phyloP scores from a whole-genome alignment of 2,888 invertebrate genomes.

The Cetonia aurata region DNA sequence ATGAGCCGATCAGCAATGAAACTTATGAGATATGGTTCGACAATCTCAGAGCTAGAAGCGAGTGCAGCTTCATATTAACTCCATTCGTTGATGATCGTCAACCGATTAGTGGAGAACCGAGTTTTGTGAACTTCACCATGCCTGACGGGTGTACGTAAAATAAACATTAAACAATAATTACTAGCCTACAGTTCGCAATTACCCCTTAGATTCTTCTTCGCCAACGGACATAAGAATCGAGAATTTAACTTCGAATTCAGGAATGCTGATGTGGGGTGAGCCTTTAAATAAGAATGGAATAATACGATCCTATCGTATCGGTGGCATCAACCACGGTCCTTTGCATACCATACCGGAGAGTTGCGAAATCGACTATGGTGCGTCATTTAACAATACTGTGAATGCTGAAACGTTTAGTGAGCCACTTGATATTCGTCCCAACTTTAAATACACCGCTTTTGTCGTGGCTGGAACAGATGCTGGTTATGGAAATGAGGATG shows the following conservation, averaged over 20 bases:
- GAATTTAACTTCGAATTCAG: constrained; percentile 20
- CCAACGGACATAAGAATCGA: constrained; percentile 33
- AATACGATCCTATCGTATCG: constrained; percentile 35
- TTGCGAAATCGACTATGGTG: constrained; percentile 23
- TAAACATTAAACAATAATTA: background rate
- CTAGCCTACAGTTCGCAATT: too few relatives aligned
- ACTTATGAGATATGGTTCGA: background rate
- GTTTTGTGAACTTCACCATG: constrained; percentile 14
- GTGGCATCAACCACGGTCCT: constrained; percentile 28
- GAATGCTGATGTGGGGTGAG: constrained; percentile 43
- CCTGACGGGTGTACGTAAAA: constrained; percentile 45
- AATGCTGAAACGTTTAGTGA: constrained; percentile 38
- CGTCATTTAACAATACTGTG: background rate
- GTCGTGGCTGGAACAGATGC: constrained; percentile 41
- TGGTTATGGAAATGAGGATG: constrained; percentile 32
- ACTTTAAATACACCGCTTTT: constrained; percentile 41
- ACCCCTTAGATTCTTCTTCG: constrained; percentile 45
- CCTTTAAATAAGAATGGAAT: constrained; percentile 45
- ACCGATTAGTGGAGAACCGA: background rate
- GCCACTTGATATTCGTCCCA: constrained; percentile 32
- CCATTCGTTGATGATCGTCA: constrained; percentile 1
- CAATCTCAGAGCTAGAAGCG: background rate
- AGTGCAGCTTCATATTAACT: background rate
- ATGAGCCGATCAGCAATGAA: background rate
- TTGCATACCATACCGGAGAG: constrained; percentile 34